Conservation (phyloP, 2,113 vertebrate species). For the Myiopsitta monachus region DNA sequence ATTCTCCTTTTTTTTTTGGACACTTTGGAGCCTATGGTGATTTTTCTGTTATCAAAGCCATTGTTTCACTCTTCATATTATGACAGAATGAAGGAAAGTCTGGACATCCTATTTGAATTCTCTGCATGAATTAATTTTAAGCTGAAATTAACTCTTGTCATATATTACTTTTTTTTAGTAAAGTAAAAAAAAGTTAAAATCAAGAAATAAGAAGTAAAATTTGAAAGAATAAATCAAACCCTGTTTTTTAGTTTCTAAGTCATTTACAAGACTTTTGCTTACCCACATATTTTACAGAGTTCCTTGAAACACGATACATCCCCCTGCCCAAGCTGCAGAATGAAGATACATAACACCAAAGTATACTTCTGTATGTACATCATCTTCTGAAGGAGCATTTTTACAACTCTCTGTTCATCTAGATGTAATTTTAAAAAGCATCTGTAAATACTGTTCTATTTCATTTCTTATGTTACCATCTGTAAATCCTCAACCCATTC, state of each 20-base stretch:
- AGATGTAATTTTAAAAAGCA: background rate
- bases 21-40: background rate
- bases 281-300: background rate
- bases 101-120: background rate
- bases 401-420: background rate
- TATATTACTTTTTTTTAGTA: background rate
- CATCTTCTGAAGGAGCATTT: background rate
- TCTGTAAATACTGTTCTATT: background rate
- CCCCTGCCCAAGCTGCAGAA: too few species aligned
- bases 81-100: background rate
- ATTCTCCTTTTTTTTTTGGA: background rate
- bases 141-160: background rate
- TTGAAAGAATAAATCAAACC: background rate
- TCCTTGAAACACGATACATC: background rate
- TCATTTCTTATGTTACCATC: background rate
- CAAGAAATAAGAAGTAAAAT: background rate
- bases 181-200: background rate
- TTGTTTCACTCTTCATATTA: background rate
- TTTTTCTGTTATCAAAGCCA: background rate
- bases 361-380: background rate
- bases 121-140: background rate
- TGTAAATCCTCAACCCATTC: background rate
- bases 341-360: background rate
- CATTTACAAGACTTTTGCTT: background rate
- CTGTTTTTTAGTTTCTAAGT: background rate